Evolutionary conservation across 2,888 invertebrate species (phyloP), one percentile per base, ranked within the genome.

Genomic region (Lordiphosa fenestrarum): DNA sequence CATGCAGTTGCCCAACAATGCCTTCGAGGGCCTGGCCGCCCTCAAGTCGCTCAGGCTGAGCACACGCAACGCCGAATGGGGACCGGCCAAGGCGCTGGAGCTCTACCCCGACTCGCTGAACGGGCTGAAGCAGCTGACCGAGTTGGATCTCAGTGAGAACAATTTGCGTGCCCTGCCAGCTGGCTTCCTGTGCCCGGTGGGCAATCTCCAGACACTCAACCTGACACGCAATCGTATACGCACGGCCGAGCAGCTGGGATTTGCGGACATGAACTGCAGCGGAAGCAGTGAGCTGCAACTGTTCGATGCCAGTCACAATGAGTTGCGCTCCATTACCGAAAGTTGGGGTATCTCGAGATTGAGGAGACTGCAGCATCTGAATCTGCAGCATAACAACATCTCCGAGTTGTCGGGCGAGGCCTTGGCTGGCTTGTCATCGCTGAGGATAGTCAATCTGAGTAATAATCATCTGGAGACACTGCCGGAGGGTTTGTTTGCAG

Each of bases 381-480:
- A 94, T 86, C 89, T 98, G 74, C 94, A 96, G 89, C 93, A 95
- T 87, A 98, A 98, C 88, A 94, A 94, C 86, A 93, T 98, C 70
- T 92, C 93, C 38, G 95, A 95, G 88, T 92, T 97, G 75, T 94
- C 94, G 56, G 94, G 93, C 66, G 94, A 95, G 86, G 93, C 96
- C 33, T 92, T 97, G 69, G 92, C 94, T 52, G 95, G 95, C 35
- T 91, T 97, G 40, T 92, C 93, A 47, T 94, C 94, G 41, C 90
- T 98, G 87, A 92, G 95, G 84, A 93, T 95, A 37, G 91, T 98
- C 50, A 96, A 98, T 91, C 91, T 97, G 87, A 96, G 96, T 78
- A 94, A 95, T 87, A 98, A 98, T 89, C 93, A 93, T 72, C 91
- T 98, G 81, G 94, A 94, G 77, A 93, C 93, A 7, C 89, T 98